Base-by-base conservation (phyloP, 2,797 vertebrate species). In the Smutsia gigantea region DNA sequence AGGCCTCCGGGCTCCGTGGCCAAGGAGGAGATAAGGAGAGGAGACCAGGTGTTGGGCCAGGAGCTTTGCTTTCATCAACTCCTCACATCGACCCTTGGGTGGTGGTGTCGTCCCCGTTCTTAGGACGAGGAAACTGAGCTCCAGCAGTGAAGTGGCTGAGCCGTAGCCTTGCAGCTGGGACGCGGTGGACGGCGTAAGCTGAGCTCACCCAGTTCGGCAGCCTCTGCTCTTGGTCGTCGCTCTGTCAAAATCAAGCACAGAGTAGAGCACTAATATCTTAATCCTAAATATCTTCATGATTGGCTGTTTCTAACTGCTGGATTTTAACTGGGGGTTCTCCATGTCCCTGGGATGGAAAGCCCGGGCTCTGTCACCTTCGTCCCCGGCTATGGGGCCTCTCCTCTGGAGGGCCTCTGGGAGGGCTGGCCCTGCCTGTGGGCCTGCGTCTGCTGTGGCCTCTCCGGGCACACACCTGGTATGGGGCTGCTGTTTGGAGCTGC, bases 391-490 rank as follows among this genome's bases (percentile, higher is more conserved):
- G 11, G 37, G 42, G 15, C 7, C 11, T 63, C 19, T 81, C 31
- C 42, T 23, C 53, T 11, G 31, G 18, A 66, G 34, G 27, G 7
- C 25, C 4, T 39, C 53, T 31, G 37, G 69, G 63, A 18, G 53
- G 27, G 0, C 0, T 2, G 53, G 25, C 53, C 2, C 7, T 10
- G 7, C 15, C 10, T 42, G 59, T 29, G 68, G 71, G 21, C 34
- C 29, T 0, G 1, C n/a, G 4, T 21, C n/a, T 2, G 0, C 51
- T 37, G 7, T 19, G 5, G 25, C 82, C n/a, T 46, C 63, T 69
- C 7, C 4, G 0, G 0, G 0, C 9, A 2, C 4, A 0, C 3
- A 1, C 10, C 10, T 7, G 57, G 29, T 18, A 0, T 7, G 7
- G 4, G 34, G 29, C 10, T 0, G 0, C 72, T 69, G 27, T 10